Base-by-base conservation (phyloP, 2,797 vertebrate species). In the Florisuga fusca region DNA sequence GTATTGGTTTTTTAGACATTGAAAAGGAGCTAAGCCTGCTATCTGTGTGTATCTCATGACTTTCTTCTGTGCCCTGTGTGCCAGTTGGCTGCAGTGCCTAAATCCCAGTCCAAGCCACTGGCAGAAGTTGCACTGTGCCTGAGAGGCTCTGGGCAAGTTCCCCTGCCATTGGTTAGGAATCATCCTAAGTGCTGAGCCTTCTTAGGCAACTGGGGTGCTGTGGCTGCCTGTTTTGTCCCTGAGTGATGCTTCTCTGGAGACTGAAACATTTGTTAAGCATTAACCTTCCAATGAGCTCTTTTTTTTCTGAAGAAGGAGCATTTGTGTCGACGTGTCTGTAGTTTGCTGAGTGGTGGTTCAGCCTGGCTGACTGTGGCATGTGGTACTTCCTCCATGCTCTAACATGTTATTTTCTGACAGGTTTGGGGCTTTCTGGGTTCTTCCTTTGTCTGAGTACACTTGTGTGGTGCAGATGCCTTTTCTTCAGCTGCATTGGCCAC, bases 11-110 rank as follows among this genome's bases (percentile, higher is more conserved):
- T 46, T 21, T 46, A 22, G 46, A 46, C 46, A 46, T 10, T 46
- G 55, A 62, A 29, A 25, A 43, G 36, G 57, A 85, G 64, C 31
- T 54, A 53, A 68, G 17, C 17, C 23, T 81, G 45, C 27, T 54
- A 1, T 10, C 57, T 13, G 4, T 21, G 0, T 27, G 6, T 41
- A 38, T 41, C 41, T 71, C 31, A 6, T 34, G 62, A 48, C 54
- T 74, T 34, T 48, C 38, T 23, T 22, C 33, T 0, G 2, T 78
- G 25, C 50, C 0, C 0, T 33, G 21, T 45, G 1, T 66, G 51
- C 29, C 43, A 72, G 8, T 29, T 86, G 1, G 0, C 20, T 64
- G 15, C 58, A 66, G 55, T 18, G 38, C 20, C 31, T 84, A 36
- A 63, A 31, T 80, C 26, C 54, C 41, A 15, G 61, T 62, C 15